Conservation (phyloP, 2,113 vertebrate species). For the Nothobranchius furzeri region DNA sequence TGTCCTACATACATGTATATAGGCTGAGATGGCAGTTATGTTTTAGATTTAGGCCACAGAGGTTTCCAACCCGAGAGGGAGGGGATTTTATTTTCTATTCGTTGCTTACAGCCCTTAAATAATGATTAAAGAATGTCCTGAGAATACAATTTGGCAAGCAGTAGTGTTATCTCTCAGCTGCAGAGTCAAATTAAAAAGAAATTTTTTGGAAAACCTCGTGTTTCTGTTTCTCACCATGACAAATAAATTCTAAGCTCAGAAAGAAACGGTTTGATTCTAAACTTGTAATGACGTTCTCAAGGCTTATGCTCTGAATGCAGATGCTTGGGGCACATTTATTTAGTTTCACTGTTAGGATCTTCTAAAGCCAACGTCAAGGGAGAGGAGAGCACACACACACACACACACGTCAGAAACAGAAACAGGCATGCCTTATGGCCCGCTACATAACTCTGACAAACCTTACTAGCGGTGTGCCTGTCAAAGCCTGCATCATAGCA, state of each 20-base stretch:
- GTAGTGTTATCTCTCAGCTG: conserved; percentile 42
- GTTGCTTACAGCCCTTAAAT: conserved; percentile 17
- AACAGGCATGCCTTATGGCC: neutral
- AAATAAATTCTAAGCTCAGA: conserved; percentile 18
- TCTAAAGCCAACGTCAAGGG: neutral
- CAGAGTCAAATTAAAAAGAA: conserved; percentile 47
- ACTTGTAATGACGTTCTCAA: conserved; percentile 20
- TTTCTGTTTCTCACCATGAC: conserved; percentile 23
- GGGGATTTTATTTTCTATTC: neutral
- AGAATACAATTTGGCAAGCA: conserved; percentile 39
- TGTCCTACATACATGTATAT: conserved; percentile 8
- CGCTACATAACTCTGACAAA: neutral
- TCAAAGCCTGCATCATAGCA: neutral
- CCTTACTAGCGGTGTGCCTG: neutral
- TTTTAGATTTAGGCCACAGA: conserved; percentile 4
- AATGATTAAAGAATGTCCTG: conserved; percentile 37
- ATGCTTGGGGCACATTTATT: conserved; percentile 1
- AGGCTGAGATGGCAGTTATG: neutral
- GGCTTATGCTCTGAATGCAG: conserved; percentile 5
- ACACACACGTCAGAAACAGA: too few relatives aligned
- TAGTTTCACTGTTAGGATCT: conserved; percentile 10
- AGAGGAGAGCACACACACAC: neutral
- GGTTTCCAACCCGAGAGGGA: conserved; percentile 2
- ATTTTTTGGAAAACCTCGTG: conserved; percentile 26
- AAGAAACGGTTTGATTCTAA: conserved; percentile 19